Conservation (phyloP, 2,797 vertebrate genomes). For the Remorina albescens region DNA sequence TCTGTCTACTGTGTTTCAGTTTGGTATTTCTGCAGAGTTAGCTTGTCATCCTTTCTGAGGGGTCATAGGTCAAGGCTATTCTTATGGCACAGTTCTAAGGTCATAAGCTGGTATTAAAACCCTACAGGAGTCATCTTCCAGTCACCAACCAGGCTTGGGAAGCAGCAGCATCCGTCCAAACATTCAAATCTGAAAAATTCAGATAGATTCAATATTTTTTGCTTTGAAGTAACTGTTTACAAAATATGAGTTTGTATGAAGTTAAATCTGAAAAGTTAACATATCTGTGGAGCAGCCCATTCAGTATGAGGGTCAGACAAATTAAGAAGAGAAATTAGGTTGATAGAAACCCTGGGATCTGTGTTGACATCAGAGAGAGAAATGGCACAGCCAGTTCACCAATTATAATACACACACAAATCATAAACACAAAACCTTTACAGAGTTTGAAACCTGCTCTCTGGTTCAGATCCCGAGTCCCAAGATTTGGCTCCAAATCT, state of each 20-base stretch:
- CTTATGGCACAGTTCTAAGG: conserved; percentile 23
- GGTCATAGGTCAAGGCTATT: conserved; percentile 42
- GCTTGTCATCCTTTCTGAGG: background rate
- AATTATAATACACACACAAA: conserved; percentile 13
- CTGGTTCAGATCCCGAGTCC: conserved; percentile 4
- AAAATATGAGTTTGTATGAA: background rate
- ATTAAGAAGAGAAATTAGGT: background rate
- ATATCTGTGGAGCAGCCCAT: background rate
- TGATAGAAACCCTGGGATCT: background rate
- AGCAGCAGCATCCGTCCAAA: conserved; percentile 13
- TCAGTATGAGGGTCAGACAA: background rate
- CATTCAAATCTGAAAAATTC: too few relatives aligned
- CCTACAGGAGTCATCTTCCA: conserved; percentile 3
- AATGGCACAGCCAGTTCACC: background rate
- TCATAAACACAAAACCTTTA: background rate
- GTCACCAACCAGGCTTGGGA: background rate
- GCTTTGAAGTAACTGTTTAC: background rate
- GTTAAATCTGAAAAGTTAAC: conserved; percentile 1
- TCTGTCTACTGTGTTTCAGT: background rate
- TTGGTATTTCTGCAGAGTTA: background rate
- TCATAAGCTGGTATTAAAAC: conserved; percentile 1
- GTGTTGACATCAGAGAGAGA: background rate
- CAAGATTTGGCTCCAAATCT: conserved; percentile 33
- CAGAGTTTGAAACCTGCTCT: conserved; percentile 1
- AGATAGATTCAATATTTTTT: background rate